Percentiles rank a stretch among this genome's conserved stretches.
Conservation (phyloP, 2,888 invertebrate genomes). For the Agapostemon virescens region DNA sequence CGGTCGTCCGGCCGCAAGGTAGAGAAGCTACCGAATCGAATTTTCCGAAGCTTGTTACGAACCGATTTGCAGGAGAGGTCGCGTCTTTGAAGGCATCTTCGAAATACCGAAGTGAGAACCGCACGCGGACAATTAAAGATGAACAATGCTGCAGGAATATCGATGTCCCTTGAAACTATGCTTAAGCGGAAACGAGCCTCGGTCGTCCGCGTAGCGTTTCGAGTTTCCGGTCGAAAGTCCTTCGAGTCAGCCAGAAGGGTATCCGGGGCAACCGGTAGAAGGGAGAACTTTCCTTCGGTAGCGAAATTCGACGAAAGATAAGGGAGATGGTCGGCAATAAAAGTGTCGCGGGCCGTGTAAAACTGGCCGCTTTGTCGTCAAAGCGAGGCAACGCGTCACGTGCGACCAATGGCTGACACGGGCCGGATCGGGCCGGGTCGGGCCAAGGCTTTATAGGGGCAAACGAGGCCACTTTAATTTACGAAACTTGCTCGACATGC, state of each 20-base stretch:
- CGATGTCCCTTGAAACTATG: constrained; percentile 60
- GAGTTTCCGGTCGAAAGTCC: constrained; percentile 33
- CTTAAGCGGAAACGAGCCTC: constrained; percentile 52
- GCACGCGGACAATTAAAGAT: constrained; percentile 61
- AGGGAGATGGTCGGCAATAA: constrained; percentile 23
- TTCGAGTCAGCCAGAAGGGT: constrained; percentile 28
- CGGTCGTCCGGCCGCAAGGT: constrained; percentile 48
- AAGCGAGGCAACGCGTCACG: constrained; percentile 39
- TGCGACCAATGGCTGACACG: constrained; percentile 33
- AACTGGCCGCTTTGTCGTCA: constrained; percentile 46
- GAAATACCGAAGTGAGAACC: constrained; percentile 55
- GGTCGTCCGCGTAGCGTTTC: constrained; percentile 28
- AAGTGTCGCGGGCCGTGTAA: constrained; percentile 43
- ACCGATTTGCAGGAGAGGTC: constrained; percentile 57
- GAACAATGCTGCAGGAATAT: constrained; percentile 66
- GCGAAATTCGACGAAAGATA: constrained; percentile 32
- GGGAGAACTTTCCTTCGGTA: constrained; percentile 13
- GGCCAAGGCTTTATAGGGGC: constrained; percentile 34
- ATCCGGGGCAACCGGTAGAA: too few species aligned
- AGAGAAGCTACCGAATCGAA: constrained; percentile 67
- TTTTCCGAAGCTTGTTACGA: constrained; percentile 72
- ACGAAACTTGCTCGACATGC: constrained; percentile 62
- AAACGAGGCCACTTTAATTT: constrained; percentile 63
- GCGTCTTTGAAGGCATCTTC: constrained; percentile 65
- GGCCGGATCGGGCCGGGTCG: not conserved